Evolutionary conservation across 37 sponge, comb jelly and placozoan species (phyloP), one percentile per base, ranked within the genome.

Genomic region (Eunapius fragilis): DNA sequence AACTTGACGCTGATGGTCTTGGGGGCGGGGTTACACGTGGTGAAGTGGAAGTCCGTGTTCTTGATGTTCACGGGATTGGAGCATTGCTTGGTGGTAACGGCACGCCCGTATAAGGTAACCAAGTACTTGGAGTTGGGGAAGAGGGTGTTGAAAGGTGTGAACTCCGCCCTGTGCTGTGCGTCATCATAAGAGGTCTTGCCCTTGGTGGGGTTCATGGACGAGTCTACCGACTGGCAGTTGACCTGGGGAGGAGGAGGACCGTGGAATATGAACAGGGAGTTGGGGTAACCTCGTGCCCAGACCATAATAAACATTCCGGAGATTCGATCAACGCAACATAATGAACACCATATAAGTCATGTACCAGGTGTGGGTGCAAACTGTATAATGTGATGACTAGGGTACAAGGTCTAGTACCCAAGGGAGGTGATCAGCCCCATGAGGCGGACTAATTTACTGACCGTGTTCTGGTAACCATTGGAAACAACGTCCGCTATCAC

Each of bases 1-100:
- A 92, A 67, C 68, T 85, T 92, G 31, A 92, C 88, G 12, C 92
- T 85, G 37, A 92, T 84, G 50, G 28, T 84, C 49, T 84, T 92
- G 11, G 92, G 92, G 24, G 89, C 47, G 10, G 92, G 92, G 68
- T 75, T 80, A 24, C 89, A 84, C 7, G 92, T 92, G 48, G 67
- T 28, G 74, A 92, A 92, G 50, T 74, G 71, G 32, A 88, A 33
- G 70, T 80, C 85, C 3, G 85, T 72, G 79, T 88, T 88, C 49
- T 47, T 81, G 36, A 92, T 92, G 70, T 86, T 86, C 22, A 70
- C 82, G 33, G 45, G 75, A 34, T 88, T 31, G 10, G 82, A 24
- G 75, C 89, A 92, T 25, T 83, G 76, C 31, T 80, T n/a, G 11
- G 89, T 89, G 34, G 93, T 89, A 26, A 89, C 80, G 3, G 90